Conservation (phyloP, 2,113 vertebrate genomes). For the Microcebus jonahi region DNA sequence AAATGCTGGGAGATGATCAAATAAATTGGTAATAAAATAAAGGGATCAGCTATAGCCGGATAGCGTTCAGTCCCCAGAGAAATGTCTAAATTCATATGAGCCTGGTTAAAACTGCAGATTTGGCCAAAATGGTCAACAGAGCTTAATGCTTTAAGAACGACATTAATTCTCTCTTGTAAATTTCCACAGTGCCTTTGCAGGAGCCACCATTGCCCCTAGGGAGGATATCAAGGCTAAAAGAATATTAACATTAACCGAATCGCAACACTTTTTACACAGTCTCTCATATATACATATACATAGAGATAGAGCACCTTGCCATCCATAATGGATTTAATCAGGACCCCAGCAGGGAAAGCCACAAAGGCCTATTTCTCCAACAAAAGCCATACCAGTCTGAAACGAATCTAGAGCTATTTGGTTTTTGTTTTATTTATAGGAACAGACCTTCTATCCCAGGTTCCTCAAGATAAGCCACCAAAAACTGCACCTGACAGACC, state of each 20-base stretch:
- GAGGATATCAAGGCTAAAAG: constrained; percentile 57
- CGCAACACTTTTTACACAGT: constrained; percentile 52
- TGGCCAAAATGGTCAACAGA: constrained; percentile 78
- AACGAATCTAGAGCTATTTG: constrained; percentile 76
- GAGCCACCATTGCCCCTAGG: constrained; percentile 57
- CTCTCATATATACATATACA: neutral
- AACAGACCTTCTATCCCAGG: constrained; percentile 72
- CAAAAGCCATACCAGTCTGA: constrained; percentile 62
- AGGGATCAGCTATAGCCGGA: constrained; percentile 22
- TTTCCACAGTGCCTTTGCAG: constrained; percentile 79
- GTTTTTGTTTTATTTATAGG: constrained; percentile 72
- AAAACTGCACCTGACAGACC: constrained; percentile 76
- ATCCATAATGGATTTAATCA: constrained; percentile 45
- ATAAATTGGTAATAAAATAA: constrained; percentile 63
- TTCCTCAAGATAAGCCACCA: constrained; percentile 76
- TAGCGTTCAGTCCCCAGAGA: constrained; percentile 41
- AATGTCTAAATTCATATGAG: constrained; percentile 53
- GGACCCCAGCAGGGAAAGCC: constrained; percentile 47
- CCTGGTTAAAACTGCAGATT: constrained; percentile 64
- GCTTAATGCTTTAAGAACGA: constrained; percentile 61
- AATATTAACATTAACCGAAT: constrained; percentile 75
- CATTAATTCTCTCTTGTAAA: constrained; percentile 72
- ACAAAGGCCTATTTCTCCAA: constrained; percentile 70
- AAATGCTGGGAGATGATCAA: constrained; percentile 62
- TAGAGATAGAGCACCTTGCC: constrained; percentile 4